Conservation (phyloP, 2,113 vertebrate species). For the Semnornis frantzii region DNA sequence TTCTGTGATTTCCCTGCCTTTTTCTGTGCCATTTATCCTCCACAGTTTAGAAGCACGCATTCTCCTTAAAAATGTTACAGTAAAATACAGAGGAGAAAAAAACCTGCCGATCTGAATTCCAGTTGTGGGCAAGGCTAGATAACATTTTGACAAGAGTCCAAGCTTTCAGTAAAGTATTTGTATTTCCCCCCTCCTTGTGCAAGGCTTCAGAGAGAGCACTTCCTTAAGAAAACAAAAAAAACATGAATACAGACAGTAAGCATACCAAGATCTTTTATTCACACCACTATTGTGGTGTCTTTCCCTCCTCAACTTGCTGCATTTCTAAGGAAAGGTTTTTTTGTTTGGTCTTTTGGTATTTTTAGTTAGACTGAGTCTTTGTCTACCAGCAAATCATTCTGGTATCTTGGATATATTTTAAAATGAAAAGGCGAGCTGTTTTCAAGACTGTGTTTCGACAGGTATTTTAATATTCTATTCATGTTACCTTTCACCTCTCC, state of each 20-base stretch:
- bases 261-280: neutral
- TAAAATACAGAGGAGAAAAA: neutral
- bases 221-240: neutral
- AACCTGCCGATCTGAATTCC: constrained; percentile 23
- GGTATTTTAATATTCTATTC: neutral
- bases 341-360: too few relatives aligned
- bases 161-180: constrained; percentile 11
- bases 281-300: neutral
- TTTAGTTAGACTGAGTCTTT: neutral
- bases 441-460: neutral
- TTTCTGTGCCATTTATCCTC: neutral
- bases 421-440: neutral
- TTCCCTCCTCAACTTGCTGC: neutral
- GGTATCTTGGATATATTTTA: neutral
- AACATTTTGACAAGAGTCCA: constrained; percentile 36
- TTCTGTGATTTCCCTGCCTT: neutral
- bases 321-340: neutral
- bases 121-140: constrained; percentile 37
- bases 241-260: neutral
- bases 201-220: neutral
- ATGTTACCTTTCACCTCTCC: neutral
- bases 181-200: neutral
- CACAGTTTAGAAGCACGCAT: neutral
- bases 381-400: neutral
- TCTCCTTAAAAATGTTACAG: neutral